These are phyloP conservation scores for Zonitis immaculata DNA, from an alignment of 2,888 invertebrate genomes.

Conservation along the genomic window DNA sequence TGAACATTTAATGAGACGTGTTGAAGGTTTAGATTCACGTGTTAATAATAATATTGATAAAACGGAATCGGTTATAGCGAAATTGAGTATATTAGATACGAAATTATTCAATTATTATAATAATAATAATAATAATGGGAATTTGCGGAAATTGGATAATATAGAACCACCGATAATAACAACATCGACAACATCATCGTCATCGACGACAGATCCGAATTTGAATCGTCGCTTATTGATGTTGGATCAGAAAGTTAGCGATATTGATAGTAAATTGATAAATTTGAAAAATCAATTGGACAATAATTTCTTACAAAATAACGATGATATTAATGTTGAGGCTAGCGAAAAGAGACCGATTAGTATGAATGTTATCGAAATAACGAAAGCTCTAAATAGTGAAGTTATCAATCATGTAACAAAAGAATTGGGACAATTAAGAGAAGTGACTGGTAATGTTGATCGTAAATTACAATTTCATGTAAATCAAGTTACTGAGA, in stretches of 20 bases:
- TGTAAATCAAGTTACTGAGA: conserved; percentile 77
- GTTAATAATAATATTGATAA: conserved; percentile 80
- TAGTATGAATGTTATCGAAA: conserved; percentile 77
- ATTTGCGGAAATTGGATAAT: too few relatives aligned
- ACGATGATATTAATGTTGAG: conserved; percentile 79
- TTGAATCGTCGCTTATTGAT: conserved; percentile 65
- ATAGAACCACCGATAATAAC: conserved; percentile 20
- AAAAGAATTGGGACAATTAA: conserved; percentile 74
- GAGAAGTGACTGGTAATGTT: conserved; percentile 70
- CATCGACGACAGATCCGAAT: conserved; percentile 46
- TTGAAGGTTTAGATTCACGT: conserved; percentile 75
- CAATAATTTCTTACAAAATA: conserved; percentile 71
- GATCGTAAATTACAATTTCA: conserved; percentile 81
- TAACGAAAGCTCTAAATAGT: conserved; percentile 75
- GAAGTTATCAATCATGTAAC: conserved; percentile 77
- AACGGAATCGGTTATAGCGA: conserved; percentile 77
- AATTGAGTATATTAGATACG: conserved; percentile 68
- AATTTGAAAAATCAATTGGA: conserved; percentile 78
- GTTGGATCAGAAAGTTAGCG: conserved; percentile 77
- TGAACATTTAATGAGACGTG: conserved; percentile 79
- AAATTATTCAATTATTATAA: conserved; percentile 57
- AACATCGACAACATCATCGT: conserved; percentile 26
- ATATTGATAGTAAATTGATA: conserved; percentile 74
- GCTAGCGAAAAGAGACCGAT: conserved; percentile 84
- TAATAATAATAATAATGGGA: too few relatives aligned